A percentile compares a stretch with the other conserved stretches of the same genome.
phyloP scores from a whole-genome alignment of 2,888 invertebrate species.

The Ectemnius lituratus region DNA sequence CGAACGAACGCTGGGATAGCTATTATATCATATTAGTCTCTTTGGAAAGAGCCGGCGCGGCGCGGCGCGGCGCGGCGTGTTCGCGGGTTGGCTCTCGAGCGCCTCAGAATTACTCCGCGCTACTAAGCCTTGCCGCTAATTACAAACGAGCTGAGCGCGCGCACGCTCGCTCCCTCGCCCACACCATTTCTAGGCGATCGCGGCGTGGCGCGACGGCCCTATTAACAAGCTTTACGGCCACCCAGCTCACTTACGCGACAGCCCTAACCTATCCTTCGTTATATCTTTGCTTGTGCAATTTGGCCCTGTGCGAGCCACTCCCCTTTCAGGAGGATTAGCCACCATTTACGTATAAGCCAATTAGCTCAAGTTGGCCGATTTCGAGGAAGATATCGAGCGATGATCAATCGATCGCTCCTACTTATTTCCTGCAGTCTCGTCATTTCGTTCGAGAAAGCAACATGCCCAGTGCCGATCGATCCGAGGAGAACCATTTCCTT shows the following conservation, averaged over 20 bases:
- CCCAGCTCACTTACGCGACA: constrained; percentile 7
- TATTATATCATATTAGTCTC: constrained; percentile 13
- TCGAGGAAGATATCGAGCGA: constrained; percentile 35
- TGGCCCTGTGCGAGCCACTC: no score
- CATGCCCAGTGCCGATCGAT: not conserved
- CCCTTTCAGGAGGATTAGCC: no score
- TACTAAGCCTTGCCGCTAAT: constrained; percentile 30
- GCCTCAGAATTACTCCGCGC: not conserved
- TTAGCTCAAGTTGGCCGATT: no score
- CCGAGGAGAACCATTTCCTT: not conserved
- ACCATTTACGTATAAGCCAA: no score
- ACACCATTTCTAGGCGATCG: constrained; percentile 31
- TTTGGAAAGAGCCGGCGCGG: constrained; percentile 12
- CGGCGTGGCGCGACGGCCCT: constrained; percentile 9
- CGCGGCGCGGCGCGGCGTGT: no score
- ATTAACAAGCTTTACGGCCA: constrained; percentile 32
- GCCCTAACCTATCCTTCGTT: not conserved
- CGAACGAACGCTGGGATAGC: not conserved
- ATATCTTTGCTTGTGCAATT: no score
- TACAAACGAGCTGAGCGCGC: constrained; percentile 39
- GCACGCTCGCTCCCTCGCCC: not conserved
- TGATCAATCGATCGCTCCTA: constrained; percentile 32
- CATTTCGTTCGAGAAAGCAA: not conserved
- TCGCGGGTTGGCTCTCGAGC: constrained; percentile 6
- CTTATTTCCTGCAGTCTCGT: not conserved